Evolutionary conservation across 2,797 vertebrate genomes (phyloP).

Genomic region (Luscinia luscinia): DNA sequence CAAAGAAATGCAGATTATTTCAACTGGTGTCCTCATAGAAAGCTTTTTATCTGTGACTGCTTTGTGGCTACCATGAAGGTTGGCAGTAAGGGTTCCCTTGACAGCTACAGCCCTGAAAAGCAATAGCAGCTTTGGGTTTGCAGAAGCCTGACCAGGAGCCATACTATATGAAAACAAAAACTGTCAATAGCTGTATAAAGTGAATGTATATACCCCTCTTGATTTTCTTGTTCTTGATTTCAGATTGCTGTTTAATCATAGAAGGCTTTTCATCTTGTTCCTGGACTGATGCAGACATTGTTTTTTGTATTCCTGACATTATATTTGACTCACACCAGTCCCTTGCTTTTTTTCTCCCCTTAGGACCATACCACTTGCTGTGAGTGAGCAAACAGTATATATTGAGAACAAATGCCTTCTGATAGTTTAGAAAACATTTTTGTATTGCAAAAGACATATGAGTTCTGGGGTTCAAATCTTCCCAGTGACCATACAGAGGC

Average conservation of each 20-base stretch:
- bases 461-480: not conserved
- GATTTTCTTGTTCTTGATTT: not conserved
- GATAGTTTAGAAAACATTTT: not conserved
- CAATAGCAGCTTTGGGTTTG: not conserved
- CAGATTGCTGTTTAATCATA: not conserved
- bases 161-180: not conserved
- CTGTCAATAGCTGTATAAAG: not conserved
- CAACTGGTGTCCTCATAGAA: not conserved
- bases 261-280: not conserved
- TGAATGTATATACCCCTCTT: not conserved
- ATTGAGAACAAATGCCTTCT: not conserved
- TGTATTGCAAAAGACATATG: not conserved
- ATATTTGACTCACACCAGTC: not conserved
- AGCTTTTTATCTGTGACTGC: not conserved
- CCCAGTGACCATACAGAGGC: not conserved
- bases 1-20: not conserved
- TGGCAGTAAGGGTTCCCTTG: conserved; percentile 14
- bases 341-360: not conserved
- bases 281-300: not conserved
- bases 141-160: not conserved
- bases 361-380: not conserved
- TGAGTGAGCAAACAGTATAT: not conserved
- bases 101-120: not conserved
- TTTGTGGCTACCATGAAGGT: not conserved
- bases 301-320: not conserved